A percentile compares a stretch with the other conserved stretches of the same genome.
These are phyloP conservation scores for Heliconius cydno DNA, from an alignment of 2,888 invertebrate species.

Conservation along the genomic window DNA sequence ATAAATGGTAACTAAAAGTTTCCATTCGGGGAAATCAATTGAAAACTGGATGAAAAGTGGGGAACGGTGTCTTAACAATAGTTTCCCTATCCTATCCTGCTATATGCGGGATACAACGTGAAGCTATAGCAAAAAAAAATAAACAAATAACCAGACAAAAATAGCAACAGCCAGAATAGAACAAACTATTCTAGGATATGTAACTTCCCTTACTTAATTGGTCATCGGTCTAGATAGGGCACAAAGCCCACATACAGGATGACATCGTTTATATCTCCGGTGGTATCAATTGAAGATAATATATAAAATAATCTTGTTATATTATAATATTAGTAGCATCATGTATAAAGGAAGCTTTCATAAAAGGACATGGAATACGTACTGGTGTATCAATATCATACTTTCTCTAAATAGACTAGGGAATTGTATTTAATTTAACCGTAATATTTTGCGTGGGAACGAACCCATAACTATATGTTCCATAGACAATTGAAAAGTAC, in stretches of 20 bases:
- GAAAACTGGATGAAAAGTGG: neutral
- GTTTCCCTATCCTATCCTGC: neutral
- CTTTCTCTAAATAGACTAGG: neutral
- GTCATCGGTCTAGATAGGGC: conserved; percentile 51
- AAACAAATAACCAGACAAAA: neutral
- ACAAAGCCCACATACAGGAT: conserved; percentile 61
- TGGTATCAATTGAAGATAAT: conserved; percentile 60
- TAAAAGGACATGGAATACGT: neutral
- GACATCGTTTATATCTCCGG: conserved; percentile 56
- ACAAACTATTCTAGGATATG: conserved; percentile 44
- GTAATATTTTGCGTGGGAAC: neutral
- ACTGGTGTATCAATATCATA: neutral
- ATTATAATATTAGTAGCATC: conserved; percentile 25
- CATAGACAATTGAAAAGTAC: too few species aligned
- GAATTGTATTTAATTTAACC: neutral
- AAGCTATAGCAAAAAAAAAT: neutral
- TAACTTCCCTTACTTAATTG: conserved; percentile 54
- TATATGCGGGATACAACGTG: neutral
- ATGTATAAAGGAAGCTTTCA: conserved; percentile 4
- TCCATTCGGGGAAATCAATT: too few species aligned
- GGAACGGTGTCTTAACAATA: neutral
- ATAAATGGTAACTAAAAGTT: neutral
- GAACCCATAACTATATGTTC: neutral
- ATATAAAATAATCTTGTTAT: conserved; percentile 43
- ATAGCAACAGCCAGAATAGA: neutral